Evolutionary conservation across 2,797 vertebrate genomes (phyloP).

Genomic region (Pseudocheirus occidentalis): DNA sequence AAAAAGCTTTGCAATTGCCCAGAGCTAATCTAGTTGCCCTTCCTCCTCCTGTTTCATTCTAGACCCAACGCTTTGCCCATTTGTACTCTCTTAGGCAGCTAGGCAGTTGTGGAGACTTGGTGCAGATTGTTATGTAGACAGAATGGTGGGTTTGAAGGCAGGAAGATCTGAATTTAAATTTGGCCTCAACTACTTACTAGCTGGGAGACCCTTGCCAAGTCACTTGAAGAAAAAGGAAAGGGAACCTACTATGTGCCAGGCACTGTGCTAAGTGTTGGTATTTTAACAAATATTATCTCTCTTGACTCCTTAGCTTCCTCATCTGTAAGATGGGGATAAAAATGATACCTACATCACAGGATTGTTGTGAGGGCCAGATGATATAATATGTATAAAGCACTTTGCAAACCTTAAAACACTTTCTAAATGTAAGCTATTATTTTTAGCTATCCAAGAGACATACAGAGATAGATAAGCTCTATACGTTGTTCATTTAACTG

Average conservation of each 20-base stretch:
- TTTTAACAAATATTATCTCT: not conserved
- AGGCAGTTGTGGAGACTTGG: not conserved
- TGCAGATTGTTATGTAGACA: not conserved
- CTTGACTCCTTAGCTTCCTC: not conserved
- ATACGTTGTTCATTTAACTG: not conserved
- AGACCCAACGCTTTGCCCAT: not conserved
- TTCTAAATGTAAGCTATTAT: not conserved
- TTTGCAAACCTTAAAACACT: not conserved
- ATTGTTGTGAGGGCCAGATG: not conserved
- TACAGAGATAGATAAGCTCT: not conserved
- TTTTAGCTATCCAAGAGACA: not conserved
- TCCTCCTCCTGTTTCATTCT: not conserved
- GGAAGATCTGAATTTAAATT: not conserved
- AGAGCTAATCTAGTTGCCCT: not conserved
- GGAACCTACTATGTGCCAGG: not conserved
- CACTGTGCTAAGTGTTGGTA: not conserved
- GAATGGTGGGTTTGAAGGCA: not conserved
- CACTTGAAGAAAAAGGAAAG: not conserved
- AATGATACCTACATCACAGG: not conserved
- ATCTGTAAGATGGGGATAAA: not conserved
- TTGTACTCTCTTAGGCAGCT: not conserved
- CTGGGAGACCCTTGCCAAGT: not conserved
- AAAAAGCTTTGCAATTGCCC: not conserved
- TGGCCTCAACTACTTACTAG: not conserved
- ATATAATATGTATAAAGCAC: not conserved